Base-by-base conservation (phyloP, 2,888 invertebrate genomes). In the Ichneumoninae sp. region DNA sequence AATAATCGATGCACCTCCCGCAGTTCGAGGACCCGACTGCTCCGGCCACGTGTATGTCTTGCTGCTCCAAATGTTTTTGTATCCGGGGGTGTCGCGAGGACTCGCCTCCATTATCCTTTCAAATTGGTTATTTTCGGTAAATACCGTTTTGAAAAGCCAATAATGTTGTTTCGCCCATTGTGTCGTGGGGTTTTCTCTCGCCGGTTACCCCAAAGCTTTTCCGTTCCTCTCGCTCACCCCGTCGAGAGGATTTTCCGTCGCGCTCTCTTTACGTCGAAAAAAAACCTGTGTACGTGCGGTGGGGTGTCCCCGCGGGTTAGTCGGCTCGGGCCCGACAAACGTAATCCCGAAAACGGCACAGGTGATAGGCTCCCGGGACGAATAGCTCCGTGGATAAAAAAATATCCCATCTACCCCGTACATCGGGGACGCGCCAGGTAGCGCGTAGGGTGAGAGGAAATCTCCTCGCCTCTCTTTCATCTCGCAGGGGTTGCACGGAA, bases 121-220 rank as follows among this genome's bases (percentile, higher is more conserved):
- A 91, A 91, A 93, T 93, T 93, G 93, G 91, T 93, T 93, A 93
- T 93, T 94, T 94, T 93, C 92, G 91, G 93, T 93, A 93, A 93
- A 93, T 93, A 93, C 93, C 92, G 89, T 92, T 93, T 92, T 93
- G 92, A 93, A 92, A 93, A 93, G 93, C 93, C 93, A 94, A 93
- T 93, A 93, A 94, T 91, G 91, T 91, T 93, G 93, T 94, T 93
- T 91, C 91, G 3, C 89, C 91, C 82, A 93, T 93, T 93, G 93
- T 93, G 75, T 69, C 81, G 70, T 79, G 52, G 50, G 50, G 33
- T 47, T 47, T 47, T 47, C 78, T 40, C 78, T 79, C 57, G 16
- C 30, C 68, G 77, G 16, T 80, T 83, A 78, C 85, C 88, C 69
- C 74, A 75, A 78, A 81, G 65, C 83, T 71, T 65, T 66, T 70